Evolutionary conservation across 2,113 vertebrate genomes (phyloP).

Genomic region (Donacobius atricapilla): DNA sequence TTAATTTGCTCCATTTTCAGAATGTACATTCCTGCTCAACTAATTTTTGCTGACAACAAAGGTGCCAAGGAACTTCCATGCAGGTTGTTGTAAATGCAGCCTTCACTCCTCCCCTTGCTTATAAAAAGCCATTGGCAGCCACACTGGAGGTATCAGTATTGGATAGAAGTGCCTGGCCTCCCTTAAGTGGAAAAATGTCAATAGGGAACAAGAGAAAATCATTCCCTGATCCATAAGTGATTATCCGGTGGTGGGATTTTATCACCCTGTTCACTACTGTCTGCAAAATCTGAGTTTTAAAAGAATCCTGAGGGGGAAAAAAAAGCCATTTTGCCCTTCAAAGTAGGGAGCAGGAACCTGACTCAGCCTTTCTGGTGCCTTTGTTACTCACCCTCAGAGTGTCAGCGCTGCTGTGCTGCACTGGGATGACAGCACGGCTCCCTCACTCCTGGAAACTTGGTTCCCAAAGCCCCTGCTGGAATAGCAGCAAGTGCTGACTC

Average conservation of each 20-base stretch:
- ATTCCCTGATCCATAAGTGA: conserved; percentile 86
- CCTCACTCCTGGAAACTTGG: not conserved
- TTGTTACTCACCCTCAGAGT: not conserved
- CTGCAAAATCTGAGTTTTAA: conserved; percentile 55
- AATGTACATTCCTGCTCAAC: not conserved
- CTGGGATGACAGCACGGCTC: not conserved
- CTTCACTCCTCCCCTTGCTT: not conserved
- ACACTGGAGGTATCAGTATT: conserved; percentile 76
- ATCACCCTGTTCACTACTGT: conserved; percentile 15
- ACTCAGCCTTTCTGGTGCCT: not conserved
- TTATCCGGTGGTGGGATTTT: conserved; percentile 54
- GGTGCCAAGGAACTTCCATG: not conserved
- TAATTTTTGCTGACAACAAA: not conserved
- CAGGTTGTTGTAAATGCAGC: not conserved
- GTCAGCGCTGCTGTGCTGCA: not conserved
- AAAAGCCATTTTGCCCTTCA: not conserved
- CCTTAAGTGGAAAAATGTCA: conserved; percentile 71
- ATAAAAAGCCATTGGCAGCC: not conserved
- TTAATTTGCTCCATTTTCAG: not conserved
- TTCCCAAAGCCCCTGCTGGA: not conserved
- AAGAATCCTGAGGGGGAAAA: not conserved
- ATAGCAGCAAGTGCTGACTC: not conserved
- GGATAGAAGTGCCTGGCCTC: conserved; percentile 75
- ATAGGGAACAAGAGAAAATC: conserved; percentile 78
- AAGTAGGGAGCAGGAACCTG: not conserved